phyloP scores from a whole-genome alignment of 2,888 invertebrate genomes.

The Perizoma flavofasciatum region DNA sequence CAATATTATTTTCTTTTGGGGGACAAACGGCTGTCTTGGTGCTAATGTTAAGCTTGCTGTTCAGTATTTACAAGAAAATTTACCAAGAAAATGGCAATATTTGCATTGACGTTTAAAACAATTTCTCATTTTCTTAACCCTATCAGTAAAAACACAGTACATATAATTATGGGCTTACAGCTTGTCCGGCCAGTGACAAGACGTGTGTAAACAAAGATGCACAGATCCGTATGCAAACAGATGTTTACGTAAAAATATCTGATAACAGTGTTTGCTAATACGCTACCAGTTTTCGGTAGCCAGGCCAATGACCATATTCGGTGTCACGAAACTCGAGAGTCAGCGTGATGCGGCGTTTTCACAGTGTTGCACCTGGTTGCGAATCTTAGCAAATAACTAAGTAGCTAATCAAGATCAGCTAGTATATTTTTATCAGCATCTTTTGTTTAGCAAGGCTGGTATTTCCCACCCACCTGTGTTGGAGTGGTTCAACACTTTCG shows the following conservation, averaged over 20 bases:
- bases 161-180: too few species aligned
- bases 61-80: too few species aligned
- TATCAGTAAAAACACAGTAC: too few species aligned
- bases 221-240: conserved; percentile 6
- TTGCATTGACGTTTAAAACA: too few species aligned
- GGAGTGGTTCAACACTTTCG: background rate
- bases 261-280: conserved; percentile 52
- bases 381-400: background rate
- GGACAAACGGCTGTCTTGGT: too few species aligned
- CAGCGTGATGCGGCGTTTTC: conserved; percentile 57
- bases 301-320: conserved; percentile 60
- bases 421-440: background rate
- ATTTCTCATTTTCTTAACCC: too few species aligned
- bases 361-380: conserved; percentile 27
- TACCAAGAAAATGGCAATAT: too few species aligned
- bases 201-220: conserved; percentile 2
- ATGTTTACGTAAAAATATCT: conserved; percentile 23
- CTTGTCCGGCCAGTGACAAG: background rate
- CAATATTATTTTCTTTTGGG: too few species aligned
- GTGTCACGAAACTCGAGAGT: conserved; percentile 58
- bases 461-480: background rate
- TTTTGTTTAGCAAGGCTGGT: background rate
- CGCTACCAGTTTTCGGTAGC: conserved; percentile 50
- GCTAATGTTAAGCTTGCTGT: too few species aligned
- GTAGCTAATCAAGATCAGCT: background rate